A percentile compares a stretch with the other conserved stretches of the same genome.
phyloP scores from a whole-genome alignment of 2,888 invertebrate genomes.

The Bombyx huttoni region DNA sequence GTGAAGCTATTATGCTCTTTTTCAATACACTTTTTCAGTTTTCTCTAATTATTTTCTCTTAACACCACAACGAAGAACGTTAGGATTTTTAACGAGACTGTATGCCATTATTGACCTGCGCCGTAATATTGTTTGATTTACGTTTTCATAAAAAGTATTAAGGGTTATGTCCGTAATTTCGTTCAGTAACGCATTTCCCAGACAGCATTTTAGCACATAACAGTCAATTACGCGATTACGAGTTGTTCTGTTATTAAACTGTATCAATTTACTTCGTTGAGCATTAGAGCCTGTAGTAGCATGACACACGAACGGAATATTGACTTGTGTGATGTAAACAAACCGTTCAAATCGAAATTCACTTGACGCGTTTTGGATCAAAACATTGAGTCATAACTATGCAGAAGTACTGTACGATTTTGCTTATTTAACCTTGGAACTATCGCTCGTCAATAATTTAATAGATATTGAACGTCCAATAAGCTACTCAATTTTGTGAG shows the following conservation, averaged over 20 bases:
- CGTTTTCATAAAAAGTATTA: neutral
- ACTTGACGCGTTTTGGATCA: neutral
- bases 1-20: too few species aligned
- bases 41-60: neutral
- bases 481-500: conserved; percentile 1
- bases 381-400: neutral
- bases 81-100: neutral
- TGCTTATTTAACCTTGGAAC: neutral
- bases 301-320: neutral
- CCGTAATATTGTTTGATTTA: neutral
- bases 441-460: neutral
- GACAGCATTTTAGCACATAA: neutral
- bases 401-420: neutral
- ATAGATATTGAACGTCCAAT: neutral
- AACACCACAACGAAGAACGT: neutral
- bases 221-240: neutral
- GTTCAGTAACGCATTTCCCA: neutral
- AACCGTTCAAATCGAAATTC: neutral
- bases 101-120: neutral
- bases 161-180: neutral
- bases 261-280: neutral
- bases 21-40: neutral
- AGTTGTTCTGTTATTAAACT: neutral
- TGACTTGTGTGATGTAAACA: neutral
- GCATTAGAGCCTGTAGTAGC: too few species aligned